A percentile compares a stretch with the other conserved stretches of the same genome.
phyloP scores from a whole-genome alignment of 23 tunicate species.

The Clavelina lepadiformis region DNA sequence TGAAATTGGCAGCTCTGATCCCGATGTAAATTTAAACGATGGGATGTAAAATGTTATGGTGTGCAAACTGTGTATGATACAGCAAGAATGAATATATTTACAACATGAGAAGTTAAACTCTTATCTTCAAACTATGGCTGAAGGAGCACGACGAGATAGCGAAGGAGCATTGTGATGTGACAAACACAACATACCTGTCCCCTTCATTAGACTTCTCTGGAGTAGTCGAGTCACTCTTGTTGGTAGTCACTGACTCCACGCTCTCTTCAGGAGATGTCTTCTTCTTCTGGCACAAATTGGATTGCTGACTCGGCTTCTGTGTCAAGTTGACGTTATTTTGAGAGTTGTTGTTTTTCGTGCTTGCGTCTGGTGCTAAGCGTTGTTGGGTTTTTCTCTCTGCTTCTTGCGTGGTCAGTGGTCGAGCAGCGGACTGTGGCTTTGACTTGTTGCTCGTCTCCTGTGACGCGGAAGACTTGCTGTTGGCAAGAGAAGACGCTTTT shows the following conservation, averaged over 20 bases:
- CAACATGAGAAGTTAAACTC: too few relatives aligned
- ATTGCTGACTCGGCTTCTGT: background rate
- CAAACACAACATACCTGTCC: conserved; percentile 19
- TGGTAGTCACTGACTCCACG: background rate
- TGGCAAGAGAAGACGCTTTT: background rate
- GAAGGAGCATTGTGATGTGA: too few relatives aligned
- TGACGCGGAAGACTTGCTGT: background rate
- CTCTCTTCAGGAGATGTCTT: background rate
- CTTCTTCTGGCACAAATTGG: background rate
- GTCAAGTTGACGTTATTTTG: background rate
- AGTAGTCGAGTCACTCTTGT: conserved; percentile 23
- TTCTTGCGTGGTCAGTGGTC: background rate
- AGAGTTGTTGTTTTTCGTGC: background rate
- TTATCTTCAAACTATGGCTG: too few relatives aligned
- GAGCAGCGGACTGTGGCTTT: background rate
- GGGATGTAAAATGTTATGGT: too few relatives aligned
- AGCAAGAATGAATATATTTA: too few relatives aligned
- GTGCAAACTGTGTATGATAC: too few relatives aligned
- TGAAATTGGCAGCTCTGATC: background rate
- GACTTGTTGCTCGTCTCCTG: background rate
- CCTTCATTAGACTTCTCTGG: conserved; percentile 28
- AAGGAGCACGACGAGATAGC: too few relatives aligned
- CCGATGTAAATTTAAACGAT: too few relatives aligned
- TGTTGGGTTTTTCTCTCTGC: background rate
- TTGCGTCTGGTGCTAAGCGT: background rate